A percentile compares a stretch with the other conserved stretches of the same genome.
Conservation (phyloP, 2,888 invertebrate genomes). For the Lasioglossum vierecki region DNA sequence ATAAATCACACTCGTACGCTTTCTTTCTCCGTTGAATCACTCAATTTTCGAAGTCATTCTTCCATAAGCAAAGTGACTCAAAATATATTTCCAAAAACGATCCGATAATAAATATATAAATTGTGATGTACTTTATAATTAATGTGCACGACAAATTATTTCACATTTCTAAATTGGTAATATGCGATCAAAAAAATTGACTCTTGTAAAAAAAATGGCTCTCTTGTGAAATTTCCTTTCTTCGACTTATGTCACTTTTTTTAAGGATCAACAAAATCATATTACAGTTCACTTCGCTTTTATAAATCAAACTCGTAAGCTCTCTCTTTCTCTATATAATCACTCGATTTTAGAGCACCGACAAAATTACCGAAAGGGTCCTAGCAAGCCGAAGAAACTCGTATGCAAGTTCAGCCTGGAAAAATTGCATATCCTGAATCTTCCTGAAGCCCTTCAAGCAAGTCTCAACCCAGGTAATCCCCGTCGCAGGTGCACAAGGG, state of each 20-base stretch:
- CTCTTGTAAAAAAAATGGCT: too few relatives aligned
- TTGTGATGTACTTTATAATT: too few relatives aligned
- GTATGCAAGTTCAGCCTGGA: not conserved
- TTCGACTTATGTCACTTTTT: too few relatives aligned
- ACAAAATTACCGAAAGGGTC: not conserved
- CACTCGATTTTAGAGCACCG: not conserved
- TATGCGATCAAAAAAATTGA: too few relatives aligned
- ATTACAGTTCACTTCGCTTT: not conserved
- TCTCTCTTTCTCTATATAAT: not conserved
- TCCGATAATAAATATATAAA: too few relatives aligned
- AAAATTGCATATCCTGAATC: slow-evolving; percentile 6
- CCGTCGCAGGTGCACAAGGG: slow-evolving; percentile 58
- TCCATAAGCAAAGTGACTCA: too few relatives aligned
- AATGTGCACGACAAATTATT: too few relatives aligned
- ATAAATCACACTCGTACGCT: not conserved
- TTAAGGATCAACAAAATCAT: not conserved
- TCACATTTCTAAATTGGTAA: too few relatives aligned
- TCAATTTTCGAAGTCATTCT: too few relatives aligned
- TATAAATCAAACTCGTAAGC: not conserved
- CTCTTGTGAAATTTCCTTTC: too few relatives aligned
- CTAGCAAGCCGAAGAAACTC: not conserved
- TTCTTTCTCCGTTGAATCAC: not conserved
- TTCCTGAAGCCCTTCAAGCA: not conserved
- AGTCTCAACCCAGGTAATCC: not conserved
- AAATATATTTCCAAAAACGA: too few relatives aligned